A percentile compares a stretch with the other conserved stretches of the same genome.
These are phyloP conservation scores for Taphrorychus bicolor DNA, from an alignment of 2,888 invertebrate species.

Conservation along the genomic window DNA sequence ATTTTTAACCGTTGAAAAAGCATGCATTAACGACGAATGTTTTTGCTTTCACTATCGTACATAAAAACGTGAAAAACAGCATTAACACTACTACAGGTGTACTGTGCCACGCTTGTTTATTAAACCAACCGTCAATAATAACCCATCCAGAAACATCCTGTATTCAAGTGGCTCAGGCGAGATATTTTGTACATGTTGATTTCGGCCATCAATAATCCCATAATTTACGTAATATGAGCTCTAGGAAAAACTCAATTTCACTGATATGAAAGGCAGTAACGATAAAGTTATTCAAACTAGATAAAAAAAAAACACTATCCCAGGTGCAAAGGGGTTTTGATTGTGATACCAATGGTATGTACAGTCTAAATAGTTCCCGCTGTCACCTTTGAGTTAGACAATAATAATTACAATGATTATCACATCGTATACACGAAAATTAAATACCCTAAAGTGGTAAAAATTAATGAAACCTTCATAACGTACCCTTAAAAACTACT, in stretches of 20 bases:
- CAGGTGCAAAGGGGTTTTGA: too few relatives aligned
- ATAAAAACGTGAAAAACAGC: too few relatives aligned
- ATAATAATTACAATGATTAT: slow-evolving; percentile 12
- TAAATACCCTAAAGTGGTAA: slow-evolving; percentile 12
- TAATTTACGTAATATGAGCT: neutral
- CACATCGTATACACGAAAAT: slow-evolving; percentile 22
- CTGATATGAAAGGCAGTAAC: slow-evolving; percentile 37
- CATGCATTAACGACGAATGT: too few relatives aligned
- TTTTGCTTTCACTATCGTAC: too few relatives aligned
- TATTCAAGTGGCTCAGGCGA: too few relatives aligned
- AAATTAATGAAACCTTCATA: slow-evolving; percentile 19
- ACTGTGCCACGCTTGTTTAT: too few relatives aligned
- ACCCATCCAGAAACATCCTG: too few relatives aligned
- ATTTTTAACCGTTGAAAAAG: too few relatives aligned
- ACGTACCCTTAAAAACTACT: slow-evolving; percentile 38
- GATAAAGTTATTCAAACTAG: slow-evolving; percentile 21
- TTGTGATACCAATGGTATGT: slow-evolving; percentile 1
- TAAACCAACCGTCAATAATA: too few relatives aligned
- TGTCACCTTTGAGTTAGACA: slow-evolving; percentile 17
- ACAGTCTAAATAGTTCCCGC: slow-evolving; percentile 16
- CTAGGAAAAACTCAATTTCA: neutral
- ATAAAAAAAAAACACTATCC: too few relatives aligned
- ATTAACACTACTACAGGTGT: too few relatives aligned
- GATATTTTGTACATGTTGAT: too few relatives aligned
- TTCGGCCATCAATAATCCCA: neutral